Evolutionary conservation across 1,140 invertebrate genomes (phyloP).

Genomic region (Sarcophaga peregrina): DNA sequence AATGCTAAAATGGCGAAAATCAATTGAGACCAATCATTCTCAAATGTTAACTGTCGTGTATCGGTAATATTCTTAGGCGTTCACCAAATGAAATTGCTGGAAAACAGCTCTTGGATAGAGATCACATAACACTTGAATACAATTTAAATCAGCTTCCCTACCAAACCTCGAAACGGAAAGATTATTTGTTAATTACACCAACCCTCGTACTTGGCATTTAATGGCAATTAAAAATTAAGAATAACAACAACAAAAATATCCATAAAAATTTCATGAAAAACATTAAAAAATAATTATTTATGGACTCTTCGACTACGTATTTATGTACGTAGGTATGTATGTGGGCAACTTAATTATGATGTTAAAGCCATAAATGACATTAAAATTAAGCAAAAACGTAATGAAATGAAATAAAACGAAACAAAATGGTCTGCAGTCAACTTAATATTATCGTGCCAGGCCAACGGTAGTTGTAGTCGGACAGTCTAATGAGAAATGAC

Average conservation of each 20-base stretch:
- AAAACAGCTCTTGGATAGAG: too few species aligned
- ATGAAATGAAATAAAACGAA: background rate
- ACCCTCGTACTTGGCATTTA: too few species aligned
- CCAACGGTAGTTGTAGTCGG: background rate
- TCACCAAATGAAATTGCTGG: too few species aligned
- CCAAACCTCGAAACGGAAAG: too few species aligned
- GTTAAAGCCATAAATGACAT: slow-evolving; percentile 10
- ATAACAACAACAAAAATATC: background rate
- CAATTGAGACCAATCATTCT: too few species aligned
- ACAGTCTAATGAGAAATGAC: background rate
- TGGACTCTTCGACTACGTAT: background rate
- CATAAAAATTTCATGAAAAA: background rate
- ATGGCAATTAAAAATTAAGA: background rate
- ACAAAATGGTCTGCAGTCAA: background rate
- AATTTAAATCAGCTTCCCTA: too few species aligned
- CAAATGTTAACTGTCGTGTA: too few species aligned
- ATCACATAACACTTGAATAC: too few species aligned
- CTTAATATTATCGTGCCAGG: background rate
- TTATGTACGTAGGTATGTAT: background rate
- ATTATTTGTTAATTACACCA: too few species aligned
- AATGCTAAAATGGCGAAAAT: too few species aligned
- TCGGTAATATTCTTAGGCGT: too few species aligned
- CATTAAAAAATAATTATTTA: background rate
- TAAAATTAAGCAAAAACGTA: background rate
- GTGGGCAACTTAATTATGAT: slow-evolving; percentile 30